Conservation (phyloP, 2,797 vertebrate species). For the Lithobates pipiens region DNA sequence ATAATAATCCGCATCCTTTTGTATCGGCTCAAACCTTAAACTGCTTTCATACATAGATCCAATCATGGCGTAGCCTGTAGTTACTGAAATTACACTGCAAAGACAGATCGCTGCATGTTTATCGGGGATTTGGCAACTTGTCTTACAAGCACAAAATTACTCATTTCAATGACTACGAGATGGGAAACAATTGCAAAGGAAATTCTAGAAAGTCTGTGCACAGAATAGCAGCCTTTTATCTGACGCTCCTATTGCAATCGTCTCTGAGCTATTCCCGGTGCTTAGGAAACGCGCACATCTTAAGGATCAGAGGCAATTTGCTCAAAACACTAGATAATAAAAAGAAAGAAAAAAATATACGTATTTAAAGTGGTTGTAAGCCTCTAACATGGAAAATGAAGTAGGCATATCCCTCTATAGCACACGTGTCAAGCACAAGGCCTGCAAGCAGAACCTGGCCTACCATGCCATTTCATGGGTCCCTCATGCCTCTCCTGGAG, state of each 20-base stretch:
- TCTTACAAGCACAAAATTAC: background rate
- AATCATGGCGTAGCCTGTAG: background rate
- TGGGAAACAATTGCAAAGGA: background rate
- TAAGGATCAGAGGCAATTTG: constrained; percentile 1
- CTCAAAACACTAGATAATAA: background rate
- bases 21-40: background rate
- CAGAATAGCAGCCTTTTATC: background rate
- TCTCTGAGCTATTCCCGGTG: background rate
- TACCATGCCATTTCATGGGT: no score
- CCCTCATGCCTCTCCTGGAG: no score
- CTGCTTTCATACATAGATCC: background rate
- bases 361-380: background rate
- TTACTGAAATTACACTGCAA: constrained; percentile 5
- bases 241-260: background rate
- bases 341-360: background rate
- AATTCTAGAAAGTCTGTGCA: background rate
- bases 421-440: no score
- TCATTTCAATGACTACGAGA: background rate
- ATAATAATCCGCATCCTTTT: background rate
- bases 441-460: no score
- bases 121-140: background rate
- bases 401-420: no score
- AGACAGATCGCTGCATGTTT: background rate
- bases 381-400: no score
- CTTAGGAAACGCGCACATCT: background rate